Base-by-base conservation (phyloP, 2,797 vertebrate species). In the Pseudochaenichthys georgianus region DNA sequence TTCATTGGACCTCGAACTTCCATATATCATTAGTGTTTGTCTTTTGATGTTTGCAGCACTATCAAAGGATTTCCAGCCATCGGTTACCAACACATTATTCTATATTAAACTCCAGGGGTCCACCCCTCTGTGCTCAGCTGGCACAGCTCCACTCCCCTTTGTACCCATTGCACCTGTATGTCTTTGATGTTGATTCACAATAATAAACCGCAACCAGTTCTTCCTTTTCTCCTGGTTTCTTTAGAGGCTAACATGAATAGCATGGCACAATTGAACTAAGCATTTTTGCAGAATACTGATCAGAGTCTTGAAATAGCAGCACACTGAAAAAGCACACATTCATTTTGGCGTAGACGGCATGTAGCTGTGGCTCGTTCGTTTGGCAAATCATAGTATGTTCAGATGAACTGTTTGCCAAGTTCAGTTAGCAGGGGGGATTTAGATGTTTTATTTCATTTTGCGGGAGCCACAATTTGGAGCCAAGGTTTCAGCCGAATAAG, bases 161-260 rank as follows among this genome's bases (percentile, higher is more conserved):
- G 45, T 63, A 64, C 63, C 57, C 41, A 55, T 51, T 48, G 51
- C 59, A 67, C 45, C 47, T 34, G 11, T 34, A 42, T 23, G 47
- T 63, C 64, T 87, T 82, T 82, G 77, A 85, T 82, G 73, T 73
- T 69, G 59, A 70, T 70, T 68, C 55, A 81, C 46, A 54, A 70
- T 80, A 75, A 70, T 78, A 69, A 68, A 67, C 51, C 66, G 19
- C 46, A 62, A 48, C 54, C 63, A 47, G 31, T 53, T 72, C 48
- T 80, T 73, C 9, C 9, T n/a, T 54, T 65, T 17, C 13, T 62
- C 19, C 53, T 59, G 13, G 31, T 53, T 47, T 65, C 60, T 59
- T 71, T 42, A 63, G 38, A 78, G 53, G 68, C 7, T 12, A 17
- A 48, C 43, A 34, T 41, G 13, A 57, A 57, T 38, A 54, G 50